These are phyloP conservation scores for Amphiprion percula DNA, from an alignment of 2,113 vertebrate genomes.

Conservation along the genomic window DNA sequence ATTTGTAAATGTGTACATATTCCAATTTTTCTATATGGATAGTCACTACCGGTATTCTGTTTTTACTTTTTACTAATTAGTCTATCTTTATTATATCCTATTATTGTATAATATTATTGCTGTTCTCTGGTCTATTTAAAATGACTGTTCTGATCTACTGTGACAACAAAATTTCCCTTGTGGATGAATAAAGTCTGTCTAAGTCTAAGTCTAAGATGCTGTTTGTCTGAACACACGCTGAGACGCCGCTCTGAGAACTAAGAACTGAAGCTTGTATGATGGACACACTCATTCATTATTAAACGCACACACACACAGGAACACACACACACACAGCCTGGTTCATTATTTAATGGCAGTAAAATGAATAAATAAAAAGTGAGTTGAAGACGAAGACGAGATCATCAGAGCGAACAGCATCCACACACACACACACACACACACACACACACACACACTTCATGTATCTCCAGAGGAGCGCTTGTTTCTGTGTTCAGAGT, in stretches of 20 bases:
- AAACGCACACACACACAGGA: constrained; percentile 48
- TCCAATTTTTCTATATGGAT: too few species aligned
- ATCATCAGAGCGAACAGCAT: constrained; percentile 61
- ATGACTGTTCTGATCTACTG: too few species aligned
- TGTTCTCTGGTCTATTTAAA: too few species aligned
- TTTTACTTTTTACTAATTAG: too few species aligned
- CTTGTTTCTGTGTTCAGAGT: constrained; percentile 38
- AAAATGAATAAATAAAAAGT: constrained; percentile 80
- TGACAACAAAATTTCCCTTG: too few species aligned
- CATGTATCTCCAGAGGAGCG: constrained; percentile 26
- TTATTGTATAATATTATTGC: too few species aligned
- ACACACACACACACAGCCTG: constrained; percentile 32
- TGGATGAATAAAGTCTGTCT: too few species aligned
- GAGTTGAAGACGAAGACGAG: constrained; percentile 55
- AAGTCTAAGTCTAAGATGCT: neutral
- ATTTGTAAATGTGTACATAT: too few species aligned
- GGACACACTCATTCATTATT: constrained; percentile 74
- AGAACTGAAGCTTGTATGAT: constrained; percentile 77
- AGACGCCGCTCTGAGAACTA: constrained; percentile 48
- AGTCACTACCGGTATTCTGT: too few species aligned
- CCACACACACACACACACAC: constrained; percentile 16
- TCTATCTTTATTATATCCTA: too few species aligned
- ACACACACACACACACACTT: constrained; percentile 27
- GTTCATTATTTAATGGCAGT: constrained; percentile 72
- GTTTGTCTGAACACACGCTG: constrained; percentile 54